Evolutionary conservation across 1,140 invertebrate genomes (phyloP).

Genomic region (Ridgeia piscesae): DNA sequence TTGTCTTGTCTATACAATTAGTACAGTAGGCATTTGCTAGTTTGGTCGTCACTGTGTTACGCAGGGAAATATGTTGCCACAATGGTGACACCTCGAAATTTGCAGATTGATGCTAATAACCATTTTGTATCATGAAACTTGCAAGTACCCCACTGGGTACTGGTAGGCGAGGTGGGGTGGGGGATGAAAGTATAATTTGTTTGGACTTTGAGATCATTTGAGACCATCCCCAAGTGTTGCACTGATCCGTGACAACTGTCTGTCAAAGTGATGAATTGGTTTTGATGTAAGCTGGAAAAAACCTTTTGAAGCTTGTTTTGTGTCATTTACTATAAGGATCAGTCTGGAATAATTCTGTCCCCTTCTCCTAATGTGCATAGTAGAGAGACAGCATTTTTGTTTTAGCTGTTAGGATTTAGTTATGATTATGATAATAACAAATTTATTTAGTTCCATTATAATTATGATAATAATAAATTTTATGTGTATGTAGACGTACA

Average conservation of each 20-base stretch:
- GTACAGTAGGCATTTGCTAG: too few species aligned
- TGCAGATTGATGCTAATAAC: too few species aligned
- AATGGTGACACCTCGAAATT: too few species aligned
- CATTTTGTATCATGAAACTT: too few species aligned
- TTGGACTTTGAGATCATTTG: too few species aligned
- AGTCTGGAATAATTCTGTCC: background rate
- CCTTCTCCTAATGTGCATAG: background rate
- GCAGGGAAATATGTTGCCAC: too few species aligned
- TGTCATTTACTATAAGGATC: background rate
- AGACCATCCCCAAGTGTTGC: too few species aligned
- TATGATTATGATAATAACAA: background rate
- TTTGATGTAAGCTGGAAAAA: background rate
- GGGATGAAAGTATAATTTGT: too few species aligned
- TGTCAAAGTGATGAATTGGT: background rate
- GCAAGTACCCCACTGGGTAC: too few species aligned
- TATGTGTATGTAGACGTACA: background rate
- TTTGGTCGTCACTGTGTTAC: too few species aligned
- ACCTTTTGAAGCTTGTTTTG: background rate
- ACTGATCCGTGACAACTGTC: background rate
- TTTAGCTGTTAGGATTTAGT: background rate
- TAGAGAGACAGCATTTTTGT: background rate
- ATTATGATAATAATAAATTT: background rate
- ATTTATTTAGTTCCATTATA: background rate
- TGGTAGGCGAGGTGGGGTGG: too few species aligned
- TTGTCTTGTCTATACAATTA: too few species aligned